phyloP scores from a whole-genome alignment of 1,140 invertebrate genomes.

The Drosophila orena region DNA sequence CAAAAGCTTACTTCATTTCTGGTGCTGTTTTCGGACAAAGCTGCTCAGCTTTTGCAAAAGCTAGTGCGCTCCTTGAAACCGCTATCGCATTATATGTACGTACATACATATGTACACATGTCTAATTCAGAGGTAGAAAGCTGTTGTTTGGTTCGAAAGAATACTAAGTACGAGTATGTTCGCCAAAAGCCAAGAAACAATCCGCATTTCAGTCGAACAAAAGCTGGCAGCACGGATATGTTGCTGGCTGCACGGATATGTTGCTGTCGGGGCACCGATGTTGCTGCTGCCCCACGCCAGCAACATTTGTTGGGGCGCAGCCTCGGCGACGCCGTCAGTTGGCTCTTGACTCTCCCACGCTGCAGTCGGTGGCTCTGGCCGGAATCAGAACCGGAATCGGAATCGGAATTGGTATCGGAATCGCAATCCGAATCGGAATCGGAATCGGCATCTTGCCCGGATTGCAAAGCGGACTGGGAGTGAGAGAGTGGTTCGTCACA shows the following conservation, averaged over 20 bases:
- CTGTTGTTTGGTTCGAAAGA: not conserved
- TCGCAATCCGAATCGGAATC: constrained; percentile 24
- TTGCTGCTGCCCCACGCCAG: constrained; percentile 1
- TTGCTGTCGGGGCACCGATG: constrained; percentile 5
- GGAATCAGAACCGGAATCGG: constrained; percentile 21
- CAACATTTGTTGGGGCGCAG: constrained; percentile 28
- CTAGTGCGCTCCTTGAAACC: not conserved
- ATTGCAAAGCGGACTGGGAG: not conserved
- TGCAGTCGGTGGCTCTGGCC: constrained; percentile 34
- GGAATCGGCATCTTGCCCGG: constrained; percentile 23
- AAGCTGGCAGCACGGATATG: constrained; percentile 36
- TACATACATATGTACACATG: too few relatives aligned
- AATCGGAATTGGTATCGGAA: constrained; percentile 16
- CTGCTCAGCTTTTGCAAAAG: not conserved
- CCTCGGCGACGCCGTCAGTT: constrained; percentile 35
- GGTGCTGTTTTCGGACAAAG: not conserved
- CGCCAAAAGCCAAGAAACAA: not conserved
- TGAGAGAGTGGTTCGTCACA: constrained; percentile 16
- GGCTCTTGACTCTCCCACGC: constrained; percentile 45
- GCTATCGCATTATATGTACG: not conserved
- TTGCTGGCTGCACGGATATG: not conserved
- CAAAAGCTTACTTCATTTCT: too few relatives aligned
- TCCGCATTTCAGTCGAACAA: constrained; percentile 6
- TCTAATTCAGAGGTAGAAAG: not conserved
- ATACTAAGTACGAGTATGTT: not conserved